These are phyloP conservation scores for Strix aluco DNA, from an alignment of 2,113 vertebrate genomes.

Conservation along the genomic window DNA sequence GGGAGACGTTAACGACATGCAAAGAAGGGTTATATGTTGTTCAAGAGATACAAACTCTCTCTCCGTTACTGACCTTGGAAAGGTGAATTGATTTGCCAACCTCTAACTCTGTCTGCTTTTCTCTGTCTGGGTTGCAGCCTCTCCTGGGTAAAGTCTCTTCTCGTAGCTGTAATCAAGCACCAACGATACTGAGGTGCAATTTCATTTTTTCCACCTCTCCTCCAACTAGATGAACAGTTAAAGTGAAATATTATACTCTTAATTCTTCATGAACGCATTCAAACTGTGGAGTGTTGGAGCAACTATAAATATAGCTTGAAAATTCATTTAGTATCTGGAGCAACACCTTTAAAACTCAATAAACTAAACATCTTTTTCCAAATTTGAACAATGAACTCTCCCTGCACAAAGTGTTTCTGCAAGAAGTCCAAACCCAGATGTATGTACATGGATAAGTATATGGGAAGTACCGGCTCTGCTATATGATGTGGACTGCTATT, in stretches of 20 bases:
- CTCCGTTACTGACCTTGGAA: neutral
- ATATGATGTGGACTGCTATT: neutral
- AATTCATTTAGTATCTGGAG: neutral
- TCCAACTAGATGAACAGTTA: neutral
- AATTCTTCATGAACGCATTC: neutral
- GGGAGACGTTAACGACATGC: neutral
- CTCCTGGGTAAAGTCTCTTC: slow-evolving; percentile 11
- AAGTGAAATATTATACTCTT: neutral
- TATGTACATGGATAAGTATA: neutral
- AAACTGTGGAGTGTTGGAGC: neutral
- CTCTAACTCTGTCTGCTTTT: neutral
- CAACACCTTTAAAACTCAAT: neutral
- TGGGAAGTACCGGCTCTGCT: neutral
- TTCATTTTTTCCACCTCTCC: neutral
- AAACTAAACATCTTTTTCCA: accelerated
- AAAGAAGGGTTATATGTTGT: neutral
- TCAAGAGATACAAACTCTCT: neutral
- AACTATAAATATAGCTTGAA: neutral
- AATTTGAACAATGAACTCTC: neutral
- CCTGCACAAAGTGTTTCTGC: neutral
- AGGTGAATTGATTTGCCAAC: neutral
- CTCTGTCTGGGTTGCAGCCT: neutral
- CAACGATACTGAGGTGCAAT: neutral
- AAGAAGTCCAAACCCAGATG: neutral
- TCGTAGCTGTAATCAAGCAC: neutral